Evolutionary conservation across 2,888 invertebrate genomes (phyloP), one percentile per base, ranked within the genome.

Genomic region (Archips xylosteana): DNA sequence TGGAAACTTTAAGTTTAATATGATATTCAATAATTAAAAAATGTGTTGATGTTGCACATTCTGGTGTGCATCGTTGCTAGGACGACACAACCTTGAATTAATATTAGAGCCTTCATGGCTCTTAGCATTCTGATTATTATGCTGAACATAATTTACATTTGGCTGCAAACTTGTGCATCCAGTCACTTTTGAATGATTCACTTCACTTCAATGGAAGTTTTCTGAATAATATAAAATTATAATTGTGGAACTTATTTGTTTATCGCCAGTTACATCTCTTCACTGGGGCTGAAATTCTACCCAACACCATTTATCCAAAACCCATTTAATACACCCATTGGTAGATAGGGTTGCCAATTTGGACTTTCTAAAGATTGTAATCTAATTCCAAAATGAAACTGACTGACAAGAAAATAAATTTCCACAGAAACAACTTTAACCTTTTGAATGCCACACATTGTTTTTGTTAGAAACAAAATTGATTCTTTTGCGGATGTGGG

Each of bases 61-160:
- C 15, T 15, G n/a, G 54, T 47, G n/a, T 70, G 36, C 47, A 57
- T 10, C 45, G 34, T 47, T 47, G 57, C 15, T 47, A 13, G 34
- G 57, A 47, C 64, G 39, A 69, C 59, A 59, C 64, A 71, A 60
- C 71, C 71, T 71, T 71, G 71, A 51, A 23, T n/a, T 32, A 15
- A n/a, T 64, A 57, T 64, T 54, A 57, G 71, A 71, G 42, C 60
- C 60, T 73, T 63, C 67, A 67, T 75, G 66, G 36, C 10, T 61
- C 45, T 71, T 42, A 60, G n/a, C 39, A 66, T 49, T 59, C 39
- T 63, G n/a, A 63, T 69, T 64, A 63, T 73, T 49, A 68, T 73
- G 69, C 49, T 49, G 49, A 64, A 69, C n/a, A 60, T 60, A 69
- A 70, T 73, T 59, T 59, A 39, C 57, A 57, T 57, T 49, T 60